Conservation (phyloP, 2,888 invertebrate genomes). For the Epistrophella euchroma region DNA sequence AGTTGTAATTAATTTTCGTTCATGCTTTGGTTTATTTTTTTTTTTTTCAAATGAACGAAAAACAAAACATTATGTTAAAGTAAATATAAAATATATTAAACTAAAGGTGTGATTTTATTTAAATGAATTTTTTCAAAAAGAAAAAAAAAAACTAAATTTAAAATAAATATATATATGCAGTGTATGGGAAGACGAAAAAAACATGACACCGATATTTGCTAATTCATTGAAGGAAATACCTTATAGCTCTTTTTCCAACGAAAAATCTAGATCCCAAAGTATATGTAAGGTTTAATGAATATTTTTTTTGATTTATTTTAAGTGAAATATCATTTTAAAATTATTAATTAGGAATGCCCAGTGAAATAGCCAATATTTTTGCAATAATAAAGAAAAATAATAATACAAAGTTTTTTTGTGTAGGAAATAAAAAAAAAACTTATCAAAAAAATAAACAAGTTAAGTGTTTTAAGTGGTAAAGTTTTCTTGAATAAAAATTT, state of each 20-base stretch:
- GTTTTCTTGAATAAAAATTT: too few species aligned
- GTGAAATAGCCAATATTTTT: conserved; percentile 50
- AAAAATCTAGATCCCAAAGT: conserved; percentile 73
- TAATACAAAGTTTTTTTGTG: conserved; percentile 48
- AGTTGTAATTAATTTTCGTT: conserved; percentile 18
- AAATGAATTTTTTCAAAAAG: conserved; percentile 15
- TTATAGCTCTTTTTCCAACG: conserved; percentile 72
- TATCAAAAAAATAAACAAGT: background rate
- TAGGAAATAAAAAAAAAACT: conserved; percentile 1
- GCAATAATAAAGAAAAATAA: conserved; percentile 6
- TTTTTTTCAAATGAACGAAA: conserved; percentile 26
- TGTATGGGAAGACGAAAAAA: conserved; percentile 63
- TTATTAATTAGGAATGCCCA: conserved; percentile 48
- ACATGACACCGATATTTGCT: conserved; percentile 73
- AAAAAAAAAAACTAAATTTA: conserved; percentile 3
- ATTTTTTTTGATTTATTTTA: conserved; percentile 29
- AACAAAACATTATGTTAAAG: background rate
- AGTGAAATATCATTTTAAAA: conserved; percentile 17
- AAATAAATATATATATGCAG: conserved; percentile 44
- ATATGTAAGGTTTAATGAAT: conserved; percentile 66
- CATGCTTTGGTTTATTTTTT: conserved; percentile 52
- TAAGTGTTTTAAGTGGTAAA: too few species aligned
- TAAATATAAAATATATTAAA: conserved; percentile 11
- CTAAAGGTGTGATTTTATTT: conserved; percentile 47
- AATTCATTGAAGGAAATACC: conserved; percentile 74